A percentile compares a stretch with the other conserved stretches of the same genome.
Evolutionary conservation across 1,140 invertebrate genomes (phyloP).

Genomic region (Berghia stephanieae): DNA sequence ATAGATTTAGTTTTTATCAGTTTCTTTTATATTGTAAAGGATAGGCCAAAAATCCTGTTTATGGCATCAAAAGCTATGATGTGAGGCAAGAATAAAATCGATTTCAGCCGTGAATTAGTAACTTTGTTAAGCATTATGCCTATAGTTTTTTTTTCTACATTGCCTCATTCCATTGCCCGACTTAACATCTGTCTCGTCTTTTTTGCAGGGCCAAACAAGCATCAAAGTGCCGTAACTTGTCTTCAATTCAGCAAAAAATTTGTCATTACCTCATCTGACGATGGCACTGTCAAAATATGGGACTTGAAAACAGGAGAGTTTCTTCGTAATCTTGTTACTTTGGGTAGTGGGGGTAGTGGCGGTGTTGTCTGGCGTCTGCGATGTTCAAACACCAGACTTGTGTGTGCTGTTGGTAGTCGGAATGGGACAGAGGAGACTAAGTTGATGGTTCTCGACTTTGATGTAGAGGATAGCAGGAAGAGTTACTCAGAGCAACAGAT

Average conservation of each 20-base stretch:
- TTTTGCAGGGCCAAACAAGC: constrained; percentile 84
- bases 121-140: too few species aligned
- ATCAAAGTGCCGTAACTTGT: constrained; percentile 97
- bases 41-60: too few species aligned
- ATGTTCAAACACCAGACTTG: constrained; percentile 94
- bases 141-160: too few species aligned
- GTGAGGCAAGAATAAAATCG: too few species aligned
- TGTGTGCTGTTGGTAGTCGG: constrained; percentile 96
- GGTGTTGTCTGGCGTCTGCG: constrained; percentile 98
- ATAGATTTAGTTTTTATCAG: too few species aligned
- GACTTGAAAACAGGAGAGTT: constrained; percentile 96
- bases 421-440: constrained; percentile 99
- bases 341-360: constrained; percentile 94
- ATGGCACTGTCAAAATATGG: constrained; percentile 99
- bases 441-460: constrained; percentile 95
- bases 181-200: too few species aligned
- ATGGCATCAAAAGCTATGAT: too few species aligned
- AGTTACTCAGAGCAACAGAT: constrained; percentile 26
- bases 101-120: too few species aligned
- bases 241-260: constrained; percentile 97
- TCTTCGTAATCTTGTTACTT: constrained; percentile 91
- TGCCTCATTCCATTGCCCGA: too few species aligned
- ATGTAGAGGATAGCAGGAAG: constrained; percentile 74
- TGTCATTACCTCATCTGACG: constrained; percentile 99
- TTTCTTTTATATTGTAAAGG: too few species aligned